Evolutionary conservation across 2,113 vertebrate species (phyloP), one percentile per base, ranked within the genome.

Genomic region (Riparia riparia): DNA sequence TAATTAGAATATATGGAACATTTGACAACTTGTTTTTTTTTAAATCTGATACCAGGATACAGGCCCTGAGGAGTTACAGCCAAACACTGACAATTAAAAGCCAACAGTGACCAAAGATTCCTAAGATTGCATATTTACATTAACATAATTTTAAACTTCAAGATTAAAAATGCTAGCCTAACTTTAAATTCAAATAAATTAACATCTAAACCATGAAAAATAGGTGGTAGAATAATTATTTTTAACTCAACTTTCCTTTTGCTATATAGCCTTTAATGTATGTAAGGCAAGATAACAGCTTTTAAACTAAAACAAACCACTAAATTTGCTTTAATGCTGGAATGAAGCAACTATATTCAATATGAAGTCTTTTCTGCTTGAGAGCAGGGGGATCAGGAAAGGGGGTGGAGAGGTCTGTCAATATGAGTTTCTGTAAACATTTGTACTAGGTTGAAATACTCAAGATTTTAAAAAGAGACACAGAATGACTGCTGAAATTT

Each of bases 31-130:
- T 64, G 4, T 8, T 13, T 68, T 82, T 60, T 47, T 6, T 22
- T 1, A 4, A 7, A 12, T 15, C 49, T 49, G 44, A 0, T 51
- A 72, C 17, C 11, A 17, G 24, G 37, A 69, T 2, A 4, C 19
- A 56, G 1, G 1, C 21, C 45, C 37, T 49, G 28, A 78, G 13
- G 41, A 79, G n/a, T 22, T 51, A 56, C 24, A 84, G 22, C 12
- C 37, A 85, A 79, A 81, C 41, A 26, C 1, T 76, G 45, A 79
- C 70, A 73, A 49, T n/a, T 41, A 47, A 61, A 92, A 94, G 72
- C 31, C 50, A 91, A 83, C 45, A 34, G 24, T 37, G 44, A 86
- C 22, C 9, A 31, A 49, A 54, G 53, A 87, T 71, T 81, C 51
- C 29, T 7, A 39, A 60, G 34, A 37, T 37, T 34, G 20, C 10